Conservation (phyloP, 1,140 invertebrate genomes). For the Elymnias hypermnestra region DNA sequence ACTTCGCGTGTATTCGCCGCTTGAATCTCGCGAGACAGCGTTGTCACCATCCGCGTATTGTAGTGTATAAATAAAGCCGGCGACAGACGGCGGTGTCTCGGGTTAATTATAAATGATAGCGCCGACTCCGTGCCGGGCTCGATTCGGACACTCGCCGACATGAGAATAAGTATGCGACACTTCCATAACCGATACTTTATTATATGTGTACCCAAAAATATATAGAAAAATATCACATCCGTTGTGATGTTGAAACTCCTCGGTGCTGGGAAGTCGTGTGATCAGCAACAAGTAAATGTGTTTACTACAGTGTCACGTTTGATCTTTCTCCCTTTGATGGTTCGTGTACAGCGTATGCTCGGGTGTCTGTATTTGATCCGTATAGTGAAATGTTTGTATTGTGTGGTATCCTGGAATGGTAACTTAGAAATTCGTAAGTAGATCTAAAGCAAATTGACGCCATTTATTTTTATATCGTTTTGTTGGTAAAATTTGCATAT, state of each 20-base stretch:
- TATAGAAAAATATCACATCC: too few relatives aligned
- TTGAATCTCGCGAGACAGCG: constrained; percentile 41
- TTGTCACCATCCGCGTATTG: constrained; percentile 46
- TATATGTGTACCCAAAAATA: too few relatives aligned
- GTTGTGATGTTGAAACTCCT: too few relatives aligned
- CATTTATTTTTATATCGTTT: background rate
- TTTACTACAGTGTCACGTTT: constrained; percentile 1
- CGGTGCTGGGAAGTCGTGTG: too few relatives aligned
- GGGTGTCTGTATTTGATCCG: background rate
- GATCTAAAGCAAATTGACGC: background rate
- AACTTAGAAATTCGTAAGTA: background rate
- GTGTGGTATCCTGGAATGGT: background rate
- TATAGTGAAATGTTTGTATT: too few relatives aligned
- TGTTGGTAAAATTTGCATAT: too few relatives aligned
- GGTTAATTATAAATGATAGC: constrained; percentile 75
- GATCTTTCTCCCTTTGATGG: constrained; percentile 1
- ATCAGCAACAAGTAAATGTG: background rate
- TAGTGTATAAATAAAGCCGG: constrained; percentile 72
- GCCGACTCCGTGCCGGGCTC: constrained; percentile 43
- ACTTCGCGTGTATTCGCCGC: constrained; percentile 15
- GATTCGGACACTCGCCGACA: constrained; percentile 53
- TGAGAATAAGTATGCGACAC: constrained; percentile 68
- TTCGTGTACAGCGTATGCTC: background rate
- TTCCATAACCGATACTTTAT: constrained; percentile 42
- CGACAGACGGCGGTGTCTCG: constrained; percentile 62